Base-by-base conservation (phyloP, 1,140 invertebrate genomes). In the Armadillidium nasatum region DNA sequence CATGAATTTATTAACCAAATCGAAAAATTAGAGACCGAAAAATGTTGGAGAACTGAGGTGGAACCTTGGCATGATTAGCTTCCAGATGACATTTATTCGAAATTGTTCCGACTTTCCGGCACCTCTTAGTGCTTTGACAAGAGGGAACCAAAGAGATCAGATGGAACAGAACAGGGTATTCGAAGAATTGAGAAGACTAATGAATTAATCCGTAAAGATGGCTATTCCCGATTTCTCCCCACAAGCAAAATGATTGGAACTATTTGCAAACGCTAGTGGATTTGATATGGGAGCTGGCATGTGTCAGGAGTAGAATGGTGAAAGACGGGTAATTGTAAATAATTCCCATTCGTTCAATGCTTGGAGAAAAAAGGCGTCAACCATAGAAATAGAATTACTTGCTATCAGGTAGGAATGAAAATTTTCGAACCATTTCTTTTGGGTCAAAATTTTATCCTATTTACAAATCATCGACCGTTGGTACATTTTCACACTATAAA, bases 401-500 rank as follows among this genome's bases (percentile, higher is more conserved):
- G 44, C 71, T n/a, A 10, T 73, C 4, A 19, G 44, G 7, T 72
- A 13, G 44, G 33, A 0, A 19, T 73, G 0, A 44, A 73, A 46
- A 73, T 4, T 43, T 73, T 73, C 23, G 2, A n/a, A 10, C 71
- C 71, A 13, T 73, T 73, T 44, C 19, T 44, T 4, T 46, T 54
- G 46, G 71, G 71, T n/a, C 19, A 54, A 21, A 7, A 22, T 9
- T 73, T 73, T 23, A 46, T 73, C 44, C 44, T 73, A 0, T 73
- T 45, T 15, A 73, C 71, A 7, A 13, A 73, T 19, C 71, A 73
- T 46, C 71, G 60, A 19, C 71, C 71, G 10, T 22, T 73, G 6
- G 71, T 73, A 1, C 44, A 73, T 44, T 44, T 72, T 3, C 71
- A 72, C 33, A 72, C 44, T 6, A 72, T 72, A 3, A 21, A 43